A percentile compares a stretch with the other conserved stretches of the same genome.
These are phyloP conservation scores for Drosophila virilis DNA, from an alignment of 1,140 invertebrate genomes.

Conservation along the genomic window DNA sequence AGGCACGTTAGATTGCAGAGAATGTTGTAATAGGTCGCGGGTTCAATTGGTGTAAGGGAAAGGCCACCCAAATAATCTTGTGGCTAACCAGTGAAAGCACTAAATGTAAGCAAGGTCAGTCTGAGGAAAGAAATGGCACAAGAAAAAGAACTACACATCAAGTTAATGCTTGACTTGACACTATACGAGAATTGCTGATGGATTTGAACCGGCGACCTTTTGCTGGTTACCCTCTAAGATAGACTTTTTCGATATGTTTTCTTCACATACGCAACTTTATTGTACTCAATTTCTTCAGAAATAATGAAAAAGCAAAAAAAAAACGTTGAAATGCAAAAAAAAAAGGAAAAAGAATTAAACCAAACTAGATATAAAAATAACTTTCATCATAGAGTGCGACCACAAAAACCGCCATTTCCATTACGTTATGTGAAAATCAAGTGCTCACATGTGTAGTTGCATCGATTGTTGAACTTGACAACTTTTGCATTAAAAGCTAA, in stretches of 20 bases:
- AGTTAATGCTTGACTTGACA: too few species aligned
- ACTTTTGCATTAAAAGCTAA: conserved; percentile 37
- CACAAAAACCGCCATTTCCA: conserved; percentile 14
- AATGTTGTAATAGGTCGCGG: conserved; percentile 45
- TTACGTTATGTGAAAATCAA: conserved; percentile 22
- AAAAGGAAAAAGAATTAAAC: not conserved
- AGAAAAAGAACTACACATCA: too few species aligned
- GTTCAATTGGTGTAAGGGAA: conserved; percentile 30
- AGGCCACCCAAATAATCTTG: conserved; percentile 7
- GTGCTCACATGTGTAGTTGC: conserved; percentile 16
- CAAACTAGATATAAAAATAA: not conserved
- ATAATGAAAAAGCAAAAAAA: too few species aligned
- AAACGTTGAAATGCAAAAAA: not conserved
- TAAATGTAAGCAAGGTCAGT: conserved; percentile 15
- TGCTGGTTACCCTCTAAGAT: too few species aligned
- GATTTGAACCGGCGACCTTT: too few species aligned
- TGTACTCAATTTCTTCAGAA: too few species aligned
- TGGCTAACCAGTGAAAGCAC: conserved; percentile 13
- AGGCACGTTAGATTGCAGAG: not conserved
- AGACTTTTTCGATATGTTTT: too few species aligned
- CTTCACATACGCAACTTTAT: too few species aligned
- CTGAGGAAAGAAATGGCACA: not conserved
- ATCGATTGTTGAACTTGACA: conserved; percentile 56
- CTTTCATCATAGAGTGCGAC: conserved; percentile 1
- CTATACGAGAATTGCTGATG: too few species aligned